Base-by-base conservation (phyloP, 2,888 invertebrate species). In the Erebia epiphron region DNA sequence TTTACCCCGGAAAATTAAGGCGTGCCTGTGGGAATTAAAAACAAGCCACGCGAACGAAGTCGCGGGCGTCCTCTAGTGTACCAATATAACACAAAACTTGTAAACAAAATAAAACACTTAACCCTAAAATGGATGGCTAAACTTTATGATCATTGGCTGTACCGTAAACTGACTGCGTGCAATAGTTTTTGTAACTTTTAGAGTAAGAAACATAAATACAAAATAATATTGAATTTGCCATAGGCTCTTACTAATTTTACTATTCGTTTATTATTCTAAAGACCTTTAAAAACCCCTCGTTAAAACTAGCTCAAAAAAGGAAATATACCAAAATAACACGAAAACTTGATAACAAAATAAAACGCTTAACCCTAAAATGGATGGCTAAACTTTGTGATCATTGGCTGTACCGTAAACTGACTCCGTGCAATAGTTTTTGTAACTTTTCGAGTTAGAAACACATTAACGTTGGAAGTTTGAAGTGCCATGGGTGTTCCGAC, bases 141-240 rank as follows among this genome's bases (percentile, higher is more conserved):
- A 62, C 62, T 62, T 62, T 49, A 21, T 49, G 46, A 62, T 46
- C 49, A 62, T 49, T 49, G 46, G 18, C 62, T 21, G 46, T 21
- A 62, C 49, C 49, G 62, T 62, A 49, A 62, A 62, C 62, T 46
- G 21, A 21, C 46, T 61, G 8, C 16, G 49, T 49, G 62, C 49
- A 21, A 62, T 62, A 62, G 62, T 62, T 62, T 62, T 62, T 62
- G 62, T 62, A 62, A 62, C 62, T 62, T 62, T 62, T 49, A 49
- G 49, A 62, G 62, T 62, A 49, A 62, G 62, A 46, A 62, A 62
- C 21, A 49, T 21, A 21, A 26, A 26, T 26, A 26, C 0, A 26
- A 26, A 2, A 16, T 16, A 50, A 16, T 16, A 1, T 16, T 16
- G 9, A 16, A 52, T 1, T 52, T n/a, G 14, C 5, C n/a, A n/a